Evolutionary conservation across 2,797 vertebrate species (phyloP), one percentile per base, ranked within the genome.

Genomic region (Lutjanus campechanus): DNA sequence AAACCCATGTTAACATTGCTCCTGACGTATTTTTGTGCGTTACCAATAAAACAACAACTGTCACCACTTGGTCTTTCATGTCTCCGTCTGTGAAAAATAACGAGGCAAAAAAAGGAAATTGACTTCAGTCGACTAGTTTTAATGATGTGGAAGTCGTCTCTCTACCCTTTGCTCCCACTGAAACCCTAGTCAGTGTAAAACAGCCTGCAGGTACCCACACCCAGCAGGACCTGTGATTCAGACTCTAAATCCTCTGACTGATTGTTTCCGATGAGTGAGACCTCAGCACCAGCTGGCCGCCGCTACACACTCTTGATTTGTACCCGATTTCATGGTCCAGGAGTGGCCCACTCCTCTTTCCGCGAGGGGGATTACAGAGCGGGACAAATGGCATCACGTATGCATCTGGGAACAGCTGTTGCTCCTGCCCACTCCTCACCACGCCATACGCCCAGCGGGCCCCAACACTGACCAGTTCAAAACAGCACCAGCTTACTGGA

Each of bases 401-500:
- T 89, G 91, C 95, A 95, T 95, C 94, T 95, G 94, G 91, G 89
- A 95, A 94, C 96, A 96, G 95, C 95, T 96, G 96, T 90, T 85
- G 78, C 88, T 89, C 69, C 68, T 82, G 90, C 89, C 85, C 85
- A 81, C 86, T 77, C 77, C 65, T 84, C 79, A 79, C 73, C 84
- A 74, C 46, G 73, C 56, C 85, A 74, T 63, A 59, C 70, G 50
- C 76, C 81, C 76, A 61, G 58, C 63, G 79, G 82, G 59, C 73
- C 53, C 11, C 5, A 74, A 78, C n/a, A 22, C 81, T 51, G 47
- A 22, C 60, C 25, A 20, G 51, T 65, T 85, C 79, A 84, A 65
- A 81, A 81, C 73, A 85, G 74, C 74, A 79, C 66, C 69, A 70
- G 63, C 71, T 46, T 9, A 46, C 58, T 79, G 69, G 73, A 77